These are phyloP conservation scores for Trachythela sp. DNA, from an alignment of 64 coral and sea anemone genomes.

Conservation along the genomic window DNA sequence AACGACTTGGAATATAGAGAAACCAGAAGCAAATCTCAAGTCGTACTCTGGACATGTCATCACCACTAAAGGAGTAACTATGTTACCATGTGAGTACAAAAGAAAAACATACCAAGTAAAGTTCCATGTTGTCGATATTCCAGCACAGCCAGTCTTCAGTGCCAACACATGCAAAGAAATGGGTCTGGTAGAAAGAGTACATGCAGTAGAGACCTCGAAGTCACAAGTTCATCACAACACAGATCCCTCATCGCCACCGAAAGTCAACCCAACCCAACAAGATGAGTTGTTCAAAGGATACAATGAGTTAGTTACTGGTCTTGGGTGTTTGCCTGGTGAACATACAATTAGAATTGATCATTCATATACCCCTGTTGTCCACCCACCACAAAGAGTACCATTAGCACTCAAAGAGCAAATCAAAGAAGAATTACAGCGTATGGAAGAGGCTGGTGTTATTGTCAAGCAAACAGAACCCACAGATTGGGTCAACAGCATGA, in stretches of 20 bases:
- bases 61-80: slow-evolving; percentile 3
- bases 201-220: not conserved
- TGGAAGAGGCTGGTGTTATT: no score
- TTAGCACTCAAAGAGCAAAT: no score
- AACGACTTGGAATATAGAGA: not conserved
- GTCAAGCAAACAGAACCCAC: slow-evolving; percentile 24
- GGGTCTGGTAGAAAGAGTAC: slow-evolving; percentile 7
- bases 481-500: not conserved
- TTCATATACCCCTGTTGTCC: no score
- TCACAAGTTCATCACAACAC: no score
- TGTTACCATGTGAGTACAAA: slow-evolving; percentile 27
- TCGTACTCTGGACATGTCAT: slow-evolving; percentile 25
- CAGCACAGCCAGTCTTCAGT: slow-evolving; percentile 29
- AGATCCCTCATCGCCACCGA: no score
- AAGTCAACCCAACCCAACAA: no score
- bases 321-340: no score
- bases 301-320: no score
- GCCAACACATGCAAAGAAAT: slow-evolving; percentile 32
- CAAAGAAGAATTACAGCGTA: no score
- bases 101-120: not conserved
- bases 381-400: no score
- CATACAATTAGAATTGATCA: no score
- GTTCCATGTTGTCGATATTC: slow-evolving; percentile 16
- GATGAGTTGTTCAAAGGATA: no score
- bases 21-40: slow-evolving; percentile 26